phyloP scores from a whole-genome alignment of 37 sponge, comb jelly and placozoan species.

The Oopsacas minuta region DNA sequence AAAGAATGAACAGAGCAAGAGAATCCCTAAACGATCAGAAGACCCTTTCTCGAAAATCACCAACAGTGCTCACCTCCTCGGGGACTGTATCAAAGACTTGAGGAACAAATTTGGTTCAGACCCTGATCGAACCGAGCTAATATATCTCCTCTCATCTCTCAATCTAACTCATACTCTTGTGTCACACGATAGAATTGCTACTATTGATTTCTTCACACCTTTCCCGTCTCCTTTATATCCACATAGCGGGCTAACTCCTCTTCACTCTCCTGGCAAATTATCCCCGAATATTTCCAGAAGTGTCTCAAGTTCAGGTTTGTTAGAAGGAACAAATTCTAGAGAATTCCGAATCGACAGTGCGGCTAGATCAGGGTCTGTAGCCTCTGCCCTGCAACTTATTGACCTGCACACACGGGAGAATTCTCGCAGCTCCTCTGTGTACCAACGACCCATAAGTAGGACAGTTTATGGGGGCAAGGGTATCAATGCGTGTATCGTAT shows the following conservation, averaged over 20 bases:
- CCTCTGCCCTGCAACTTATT: background rate
- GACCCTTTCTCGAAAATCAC: background rate
- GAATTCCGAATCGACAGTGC: background rate
- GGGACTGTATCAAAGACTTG: background rate
- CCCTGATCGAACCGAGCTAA: background rate
- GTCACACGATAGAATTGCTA: background rate
- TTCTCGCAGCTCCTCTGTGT: background rate
- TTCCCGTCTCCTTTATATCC: background rate
- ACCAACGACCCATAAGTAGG: background rate
- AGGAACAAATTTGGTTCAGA: background rate
- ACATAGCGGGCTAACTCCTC: background rate
- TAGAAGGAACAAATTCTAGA: background rate
- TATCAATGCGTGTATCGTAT: background rate
- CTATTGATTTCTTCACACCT: background rate
- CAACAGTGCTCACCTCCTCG: constrained; percentile 2
- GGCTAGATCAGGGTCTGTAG: background rate
- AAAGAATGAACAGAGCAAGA: background rate
- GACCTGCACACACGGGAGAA: background rate
- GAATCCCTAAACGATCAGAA: background rate
- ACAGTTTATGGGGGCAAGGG: background rate
- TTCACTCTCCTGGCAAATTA: background rate
- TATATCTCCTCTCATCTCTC: background rate
- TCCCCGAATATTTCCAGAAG: background rate
- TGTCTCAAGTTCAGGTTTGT: background rate
- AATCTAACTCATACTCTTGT: background rate